Base-by-base conservation (phyloP, 37 sponge, comb jelly and placozoan species). In the Lycopodina hypogea region DNA sequence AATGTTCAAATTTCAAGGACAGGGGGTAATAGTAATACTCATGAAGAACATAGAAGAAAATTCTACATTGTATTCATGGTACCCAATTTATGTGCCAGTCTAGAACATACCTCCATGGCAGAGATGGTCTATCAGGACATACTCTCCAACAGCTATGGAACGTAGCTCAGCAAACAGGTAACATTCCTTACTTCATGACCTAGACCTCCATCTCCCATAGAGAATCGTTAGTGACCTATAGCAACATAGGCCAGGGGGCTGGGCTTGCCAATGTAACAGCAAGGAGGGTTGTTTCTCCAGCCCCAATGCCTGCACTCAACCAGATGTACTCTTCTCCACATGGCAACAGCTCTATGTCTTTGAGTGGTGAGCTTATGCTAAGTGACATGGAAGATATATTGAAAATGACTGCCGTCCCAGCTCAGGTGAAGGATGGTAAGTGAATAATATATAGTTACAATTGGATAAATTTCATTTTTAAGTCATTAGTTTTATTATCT, bases 231-330 rank as follows among this genome's bases (percentile, higher is more conserved):
- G 70, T 70, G 8, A 36, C 70, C 4, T 70, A 70, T 45, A 37
- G 68, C 26, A 36, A 28, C 38, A 42, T 4, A 35, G 70, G 70
- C 22, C n/a, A n/a, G n/a, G n/a, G n/a, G n/a, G 45, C 45, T 42
- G 37, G 67, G 19, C 26, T 21, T 14, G 66, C 34, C 7, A n/a
- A n/a, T n/a, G 34, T 65, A 9, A 30, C 33, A 32, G n/a, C n/a
- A n/a, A n/a, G n/a, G n/a, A n/a, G n/a, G n/a, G n/a, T n/a, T 3
- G 72, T 73, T 21, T 73, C 81, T 32, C 81, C 81, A 19, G 81
- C 72, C 42, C 70, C 45, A 40, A 34, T 81, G 17, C 36, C 42
- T 59, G 56, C 42, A n/a, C n/a, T n/a, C n/a, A n/a, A 65, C 23
- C 71, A 41, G 48, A 70, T 70, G 71, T 70, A 45, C 35, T 70